Percentiles rank a stretch among this genome's conserved stretches.
phyloP scores from a whole-genome alignment of 2,113 vertebrate genomes.

The Microcebus lehilahytsara region DNA sequence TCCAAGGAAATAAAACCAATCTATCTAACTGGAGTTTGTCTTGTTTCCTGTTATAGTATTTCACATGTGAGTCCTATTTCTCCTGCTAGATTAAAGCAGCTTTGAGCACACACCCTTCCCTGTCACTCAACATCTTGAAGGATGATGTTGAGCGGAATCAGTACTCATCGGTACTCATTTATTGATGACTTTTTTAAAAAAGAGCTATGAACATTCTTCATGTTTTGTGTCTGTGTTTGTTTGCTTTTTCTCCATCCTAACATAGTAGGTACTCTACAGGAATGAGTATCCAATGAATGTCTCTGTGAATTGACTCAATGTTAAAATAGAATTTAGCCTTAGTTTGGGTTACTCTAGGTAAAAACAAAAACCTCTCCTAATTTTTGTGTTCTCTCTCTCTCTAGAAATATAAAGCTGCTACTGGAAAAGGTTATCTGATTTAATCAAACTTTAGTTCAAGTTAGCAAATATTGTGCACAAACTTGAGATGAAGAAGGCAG shows the following conservation, averaged over 20 bases:
- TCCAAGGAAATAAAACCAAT: neutral
- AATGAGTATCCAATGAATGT: neutral
- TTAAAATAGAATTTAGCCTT: slow-evolving; percentile 6
- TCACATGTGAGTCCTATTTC: neutral
- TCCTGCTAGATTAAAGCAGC: neutral
- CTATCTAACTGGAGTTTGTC: neutral
- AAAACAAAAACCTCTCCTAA: neutral
- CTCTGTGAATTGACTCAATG: neutral
- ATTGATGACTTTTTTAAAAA: neutral
- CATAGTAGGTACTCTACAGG: neutral
- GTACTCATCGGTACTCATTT: neutral
- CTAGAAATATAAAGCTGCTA: neutral
- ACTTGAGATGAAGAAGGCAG: neutral
- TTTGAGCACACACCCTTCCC: neutral
- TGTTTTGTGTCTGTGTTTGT: neutral
- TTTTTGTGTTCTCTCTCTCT: neutral
- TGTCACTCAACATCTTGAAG: neutral
- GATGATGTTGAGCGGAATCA: neutral
- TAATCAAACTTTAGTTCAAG: neutral
- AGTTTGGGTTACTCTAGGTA: neutral
- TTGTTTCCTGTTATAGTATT: neutral
- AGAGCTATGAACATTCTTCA: neutral
- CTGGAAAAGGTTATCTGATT: neutral
- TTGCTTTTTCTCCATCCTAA: neutral
- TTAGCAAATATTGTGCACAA: neutral